Conservation (phyloP, 1,140 invertebrate genomes). For the Protaetia brevitarsis region DNA sequence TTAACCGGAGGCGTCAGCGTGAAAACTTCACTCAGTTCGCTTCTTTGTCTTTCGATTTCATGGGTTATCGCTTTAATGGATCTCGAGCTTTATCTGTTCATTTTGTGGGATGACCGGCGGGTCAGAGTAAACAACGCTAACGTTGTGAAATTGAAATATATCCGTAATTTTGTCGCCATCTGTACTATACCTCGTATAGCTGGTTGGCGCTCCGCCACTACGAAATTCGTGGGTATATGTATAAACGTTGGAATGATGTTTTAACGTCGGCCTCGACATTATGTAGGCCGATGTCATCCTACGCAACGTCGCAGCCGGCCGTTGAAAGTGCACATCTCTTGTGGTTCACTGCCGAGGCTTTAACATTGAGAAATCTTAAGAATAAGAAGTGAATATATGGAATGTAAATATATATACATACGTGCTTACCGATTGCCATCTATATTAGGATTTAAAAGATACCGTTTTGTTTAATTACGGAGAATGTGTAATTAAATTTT, state of each 20-base stretch:
- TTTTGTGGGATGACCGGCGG: neutral
- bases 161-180: constrained; percentile 1
- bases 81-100: neutral
- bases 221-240: neutral
- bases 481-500: neutral
- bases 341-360: constrained; percentile 11
- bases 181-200: no score
- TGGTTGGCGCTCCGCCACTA: neutral
- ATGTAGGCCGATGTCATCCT: constrained; percentile 15
- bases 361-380: neutral
- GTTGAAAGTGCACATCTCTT: neutral
- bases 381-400: constrained; percentile 9
- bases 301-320: neutral
- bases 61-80: constrained; percentile 6
- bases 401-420: no score
- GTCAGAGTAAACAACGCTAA: neutral
- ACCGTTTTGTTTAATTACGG: neutral
- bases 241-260: constrained; percentile 1
- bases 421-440: neutral
- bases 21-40: neutral
- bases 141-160: constrained; percentile 4
- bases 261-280: constrained; percentile 1
- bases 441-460: neutral
- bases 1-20: neutral
- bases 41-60: constrained; percentile 9